Evolutionary conservation across 2,113 vertebrate genomes (phyloP), one percentile per base, ranked within the genome.

Genomic region (Smithornis capensis): DNA sequence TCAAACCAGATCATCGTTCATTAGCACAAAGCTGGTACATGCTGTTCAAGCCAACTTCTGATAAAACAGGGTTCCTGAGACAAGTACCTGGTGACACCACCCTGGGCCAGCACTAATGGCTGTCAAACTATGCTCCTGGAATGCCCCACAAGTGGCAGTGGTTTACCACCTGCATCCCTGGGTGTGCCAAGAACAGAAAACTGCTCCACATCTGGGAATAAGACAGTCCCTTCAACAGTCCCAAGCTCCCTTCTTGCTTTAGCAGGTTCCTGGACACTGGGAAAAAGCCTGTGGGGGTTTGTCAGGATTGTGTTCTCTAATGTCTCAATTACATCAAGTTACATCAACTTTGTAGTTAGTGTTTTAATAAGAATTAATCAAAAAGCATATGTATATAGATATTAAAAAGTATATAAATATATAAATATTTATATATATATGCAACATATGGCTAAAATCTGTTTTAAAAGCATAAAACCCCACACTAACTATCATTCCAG

Each of bases 81-180:
- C 33, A 56, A 31, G n/a, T 23, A 62, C 22, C 22, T 50, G 62
- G 25, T 59, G 56, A 64, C n/a, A 84, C 25, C 59, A 2, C 14
- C 17, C 59, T 19, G 29, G 38, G 57, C 8, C 40, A 79, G 42
- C 38, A 81, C 45, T 33, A 57, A 37, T 0, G 6, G 49, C 27
- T 10, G 1, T 4, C 7, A 11, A 19, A 17, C 52, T 33, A 25
- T 4, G 8, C 45, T 71, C 57, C 47, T 55, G n/a, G 17, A 77
- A 57, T 4, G 7, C 9, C 60, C 52, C 70, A 76, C 21, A 24
- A 82, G 9, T 10, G 18, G 38, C 3, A 2, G 25, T 0, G 0
- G 25, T 4, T 81, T 70, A 47, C 22, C 59, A 70, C 11, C 37
- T 75, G 65, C 40, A 35, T 80, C 52, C 53, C 7, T 0, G 2